These are phyloP conservation scores for Brachionus angularis DNA, from an alignment of 1,140 invertebrate species.

Conservation along the genomic window DNA sequence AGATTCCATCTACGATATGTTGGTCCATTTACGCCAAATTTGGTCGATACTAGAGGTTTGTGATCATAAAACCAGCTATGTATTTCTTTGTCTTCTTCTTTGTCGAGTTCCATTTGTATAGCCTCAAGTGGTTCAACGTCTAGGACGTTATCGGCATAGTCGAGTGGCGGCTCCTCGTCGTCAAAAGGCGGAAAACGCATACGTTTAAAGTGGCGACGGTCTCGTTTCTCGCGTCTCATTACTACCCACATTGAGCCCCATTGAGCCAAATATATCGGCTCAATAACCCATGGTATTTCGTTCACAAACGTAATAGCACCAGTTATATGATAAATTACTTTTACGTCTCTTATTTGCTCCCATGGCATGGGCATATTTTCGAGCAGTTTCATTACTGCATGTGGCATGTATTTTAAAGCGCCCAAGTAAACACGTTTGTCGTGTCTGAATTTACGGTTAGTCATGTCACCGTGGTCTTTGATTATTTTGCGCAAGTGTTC, in stretches of 20 bases:
- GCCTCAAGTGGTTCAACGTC: conserved; percentile 98
- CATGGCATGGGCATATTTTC: conserved; percentile 99
- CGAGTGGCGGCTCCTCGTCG: conserved; percentile 97
- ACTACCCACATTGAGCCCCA: conserved; percentile 99
- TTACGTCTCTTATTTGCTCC: conserved; percentile 98
- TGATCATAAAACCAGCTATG: conserved; percentile 96
- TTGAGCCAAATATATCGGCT: conserved; percentile 97
- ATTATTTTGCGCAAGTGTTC: conserved; percentile 98
- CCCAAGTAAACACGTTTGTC: conserved; percentile 98
- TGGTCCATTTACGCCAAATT: conserved; percentile 79
- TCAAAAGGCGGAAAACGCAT: conserved; percentile 99
- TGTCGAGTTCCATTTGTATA: conserved; percentile 95
- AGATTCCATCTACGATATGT: conserved; percentile 95
- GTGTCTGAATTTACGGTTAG: conserved; percentile 92
- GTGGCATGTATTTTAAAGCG: conserved; percentile 98
- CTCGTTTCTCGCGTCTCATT: conserved; percentile 97
- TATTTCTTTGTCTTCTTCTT: conserved; percentile 84
- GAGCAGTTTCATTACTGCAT: conserved; percentile 94
- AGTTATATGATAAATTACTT: conserved; percentile 94
- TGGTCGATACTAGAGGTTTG: conserved; percentile 85
- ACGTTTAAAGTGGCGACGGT: conserved; percentile 95
- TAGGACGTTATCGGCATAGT: conserved; percentile 97
- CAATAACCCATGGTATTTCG: conserved; percentile 99
- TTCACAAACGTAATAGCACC: conserved; percentile 99
- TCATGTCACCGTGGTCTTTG: conserved; percentile 99